Evolutionary conservation across 2,888 invertebrate genomes (phyloP), one percentile per base, ranked within the genome.

Genomic region (Apamea anceps): DNA sequence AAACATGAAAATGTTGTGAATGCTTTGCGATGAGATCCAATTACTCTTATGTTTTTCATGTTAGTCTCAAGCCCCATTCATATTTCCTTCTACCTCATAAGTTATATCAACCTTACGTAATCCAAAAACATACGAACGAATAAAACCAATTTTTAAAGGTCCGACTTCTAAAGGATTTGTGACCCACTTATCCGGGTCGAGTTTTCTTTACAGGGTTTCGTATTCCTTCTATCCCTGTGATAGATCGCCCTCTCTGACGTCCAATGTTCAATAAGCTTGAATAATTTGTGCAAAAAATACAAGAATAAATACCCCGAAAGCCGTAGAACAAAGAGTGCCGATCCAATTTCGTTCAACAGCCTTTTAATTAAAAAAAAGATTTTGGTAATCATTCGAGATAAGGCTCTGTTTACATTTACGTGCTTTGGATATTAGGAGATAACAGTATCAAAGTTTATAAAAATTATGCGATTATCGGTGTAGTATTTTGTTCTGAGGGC

Each of bases 241-340:
- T 95, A 95, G 94, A 95, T 95, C 93, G 92, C 92, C 91, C 84
- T 89, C 87, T 90, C 93, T 91, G 90, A 93, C 92, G 90, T 93
- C 92, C 92, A 91, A 93, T 92, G 94, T 92, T 94, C 94, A 94
- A 95, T 94, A 95, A 94, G 93, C 94, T 91, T 94, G 94, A 94
- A 95, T 94, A 95, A 95, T 94, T 95, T 93, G 92, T 89, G 91
- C 90, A 92, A 94, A 94, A 95, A 94, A 93, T 91, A 91, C 90
- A 91, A 90, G 89, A 93, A 93, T 92, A 93, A 94, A 94, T 92
- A 91, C 88, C 87, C 82, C 68, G 77, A 89, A 91, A 91, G 90
- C 89, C 89, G 86, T 88, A 91, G 85, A 87, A 93, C 93, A 93
- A 93, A 93, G 91, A 89, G 89, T 89, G 86, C 88, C 90, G 90